Percentiles rank a stretch among this genome's conserved stretches.
Evolutionary conservation across 1,140 invertebrate genomes (phyloP).

Genomic region (Ericerus pela): DNA sequence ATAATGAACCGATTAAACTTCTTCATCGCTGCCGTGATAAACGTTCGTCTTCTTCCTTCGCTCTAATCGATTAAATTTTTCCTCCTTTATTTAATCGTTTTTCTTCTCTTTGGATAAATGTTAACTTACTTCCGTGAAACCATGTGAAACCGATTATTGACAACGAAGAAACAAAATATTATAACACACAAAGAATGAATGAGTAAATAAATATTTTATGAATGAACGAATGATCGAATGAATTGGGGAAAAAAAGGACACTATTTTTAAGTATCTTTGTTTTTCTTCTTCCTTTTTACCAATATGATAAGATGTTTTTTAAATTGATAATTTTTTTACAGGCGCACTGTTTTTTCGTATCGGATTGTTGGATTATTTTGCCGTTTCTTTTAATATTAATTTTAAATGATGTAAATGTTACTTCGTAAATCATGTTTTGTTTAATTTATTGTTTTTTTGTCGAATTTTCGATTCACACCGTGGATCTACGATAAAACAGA

Average conservation of each 20-base stretch:
- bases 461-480: background rate
- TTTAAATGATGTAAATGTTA: constrained; percentile 10
- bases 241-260: too few species aligned
- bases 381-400: constrained; percentile 6
- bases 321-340: background rate
- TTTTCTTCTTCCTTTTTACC: background rate
- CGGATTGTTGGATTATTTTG: background rate
- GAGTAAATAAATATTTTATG: too few species aligned
- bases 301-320: too few species aligned
- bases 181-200: too few species aligned
- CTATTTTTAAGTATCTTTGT: background rate
- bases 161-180: background rate
- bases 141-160: background rate
- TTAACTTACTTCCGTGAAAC: background rate
- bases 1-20: constrained; percentile 3
- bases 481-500: background rate
- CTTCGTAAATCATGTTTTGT: constrained; percentile 11
- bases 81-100: background rate
- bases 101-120: background rate
- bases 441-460: constrained; percentile 2
- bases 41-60: constrained; percentile 10
- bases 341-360: background rate
- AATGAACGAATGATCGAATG: too few species aligned
- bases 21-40: constrained; percentile 2
- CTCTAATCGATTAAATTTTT: background rate